A percentile compares a stretch with the other conserved stretches of the same genome.
These are phyloP conservation scores for Notothenia rossii DNA, from an alignment of 2,113 vertebrate genomes.

Conservation along the genomic window DNA sequence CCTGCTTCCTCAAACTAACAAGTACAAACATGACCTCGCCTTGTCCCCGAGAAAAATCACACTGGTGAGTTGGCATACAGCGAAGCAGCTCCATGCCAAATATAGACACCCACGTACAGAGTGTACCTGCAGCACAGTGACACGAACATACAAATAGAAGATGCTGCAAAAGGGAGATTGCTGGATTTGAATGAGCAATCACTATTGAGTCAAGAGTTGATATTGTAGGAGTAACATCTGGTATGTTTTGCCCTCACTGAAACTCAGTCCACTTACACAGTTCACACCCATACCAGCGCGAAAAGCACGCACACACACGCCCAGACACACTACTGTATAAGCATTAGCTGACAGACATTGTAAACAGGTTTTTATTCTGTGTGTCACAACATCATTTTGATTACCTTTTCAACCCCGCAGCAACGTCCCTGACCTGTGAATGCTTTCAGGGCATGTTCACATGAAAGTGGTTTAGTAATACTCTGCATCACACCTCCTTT, in stretches of 20 bases:
- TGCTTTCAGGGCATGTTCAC: constrained; percentile 18
- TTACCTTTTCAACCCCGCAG: constrained; percentile 10
- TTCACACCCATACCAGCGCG: background rate
- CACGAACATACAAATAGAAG: constrained; percentile 57
- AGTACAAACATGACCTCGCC: constrained; percentile 80
- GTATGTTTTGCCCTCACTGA: constrained; percentile 1
- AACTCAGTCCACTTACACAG: background rate
- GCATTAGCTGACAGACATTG: background rate
- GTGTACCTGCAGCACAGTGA: constrained; percentile 63
- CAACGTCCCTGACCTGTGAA: constrained; percentile 1
- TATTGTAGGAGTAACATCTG: constrained; percentile 20
- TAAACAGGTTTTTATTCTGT: constrained; percentile 14
- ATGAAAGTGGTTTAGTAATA: constrained; percentile 22
- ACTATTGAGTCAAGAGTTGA: constrained; percentile 32
- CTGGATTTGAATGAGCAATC: constrained; percentile 41
- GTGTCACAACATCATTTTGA: constrained; percentile 32
- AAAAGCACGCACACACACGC: background rate
- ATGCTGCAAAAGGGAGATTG: constrained; percentile 26
- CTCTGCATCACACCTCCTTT: constrained; percentile 25
- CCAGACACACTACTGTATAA: background rate
- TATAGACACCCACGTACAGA: constrained; percentile 52
- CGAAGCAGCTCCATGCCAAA: constrained; percentile 66
- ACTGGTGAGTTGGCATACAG: constrained; percentile 60
- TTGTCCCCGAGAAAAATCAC: constrained; percentile 75
- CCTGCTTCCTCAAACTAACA: constrained; percentile 71